A percentile compares a stretch with the other conserved stretches of the same genome.
Evolutionary conservation across 53 echinoderm and acorn worm species (phyloP).

Genomic region (Astropecten irregularis): DNA sequence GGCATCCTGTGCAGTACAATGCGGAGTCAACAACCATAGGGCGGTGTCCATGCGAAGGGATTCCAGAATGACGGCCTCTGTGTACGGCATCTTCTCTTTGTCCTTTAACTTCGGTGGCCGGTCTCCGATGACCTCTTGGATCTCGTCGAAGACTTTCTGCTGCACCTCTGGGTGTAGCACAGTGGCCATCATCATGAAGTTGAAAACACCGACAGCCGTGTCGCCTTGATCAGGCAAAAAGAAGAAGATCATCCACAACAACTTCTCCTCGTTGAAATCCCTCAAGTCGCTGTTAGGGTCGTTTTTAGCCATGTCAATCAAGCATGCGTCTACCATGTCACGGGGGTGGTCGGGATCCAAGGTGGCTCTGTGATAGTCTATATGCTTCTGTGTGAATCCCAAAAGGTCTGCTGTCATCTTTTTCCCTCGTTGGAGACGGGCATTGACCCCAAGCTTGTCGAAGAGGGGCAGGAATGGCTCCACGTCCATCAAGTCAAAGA

Average conservation of each 20-base stretch:
- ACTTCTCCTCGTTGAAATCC: conserved; percentile 7
- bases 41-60: conserved; percentile 4
- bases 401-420: neutral
- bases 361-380: conserved; percentile 15
- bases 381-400: conserved; percentile 4
- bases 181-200: conserved; percentile 9
- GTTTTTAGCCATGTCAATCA: conserved; percentile 23
- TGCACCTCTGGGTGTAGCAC: conserved; percentile 19
- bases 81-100: conserved; percentile 34
- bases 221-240: conserved; percentile 25
- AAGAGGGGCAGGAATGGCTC: conserved; percentile 25
- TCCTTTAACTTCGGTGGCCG: conserved; percentile 15
- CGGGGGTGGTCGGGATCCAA: conserved; percentile 16
- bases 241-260: conserved; percentile 20
- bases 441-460: neutral
- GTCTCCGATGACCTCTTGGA: conserved; percentile 38
- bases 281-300: conserved; percentile 18
- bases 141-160: conserved; percentile 7
- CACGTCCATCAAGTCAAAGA: conserved; percentile 15
- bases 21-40: conserved; percentile 6
- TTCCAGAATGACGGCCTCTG: conserved; percentile 31
- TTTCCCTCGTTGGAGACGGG: neutral
- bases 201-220: neutral
- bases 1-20: conserved; percentile 16
- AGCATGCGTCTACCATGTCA: conserved; percentile 8